These are phyloP conservation scores for Cavia aperea DNA, from an alignment of 2,113 vertebrate species.

Conservation along the genomic window DNA sequence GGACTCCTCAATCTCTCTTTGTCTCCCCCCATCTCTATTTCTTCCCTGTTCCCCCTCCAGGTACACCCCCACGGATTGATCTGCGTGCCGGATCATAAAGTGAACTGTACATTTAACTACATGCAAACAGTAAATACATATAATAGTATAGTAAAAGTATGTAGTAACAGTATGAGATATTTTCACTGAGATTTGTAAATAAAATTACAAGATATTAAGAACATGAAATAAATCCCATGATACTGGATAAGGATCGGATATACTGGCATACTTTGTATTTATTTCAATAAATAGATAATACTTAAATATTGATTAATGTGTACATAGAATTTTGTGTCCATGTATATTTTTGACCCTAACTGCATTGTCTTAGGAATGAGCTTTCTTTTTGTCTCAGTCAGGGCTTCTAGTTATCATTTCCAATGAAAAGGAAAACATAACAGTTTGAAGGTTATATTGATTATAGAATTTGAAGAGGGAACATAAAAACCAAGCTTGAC, in stretches of 20 bases:
- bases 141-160: too few species aligned
- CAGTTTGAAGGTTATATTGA: background rate
- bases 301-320: background rate
- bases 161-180: background rate
- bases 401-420: background rate
- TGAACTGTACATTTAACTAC: background rate
- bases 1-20: too few species aligned
- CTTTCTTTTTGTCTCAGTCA: background rate
- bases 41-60: too few species aligned
- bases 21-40: too few species aligned
- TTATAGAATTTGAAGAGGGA: background rate
- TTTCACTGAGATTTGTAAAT: background rate
- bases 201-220: background rate
- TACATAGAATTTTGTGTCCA: background rate
- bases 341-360: background rate
- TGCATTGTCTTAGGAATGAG: background rate
- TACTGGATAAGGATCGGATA: background rate
- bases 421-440: background rate
- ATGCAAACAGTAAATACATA: background rate
- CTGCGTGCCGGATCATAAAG: background rate
- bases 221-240: background rate
- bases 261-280: background rate
- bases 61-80: too few species aligned
- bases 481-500: background rate
- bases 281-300: background rate